phyloP scores from a whole-genome alignment of 2,888 invertebrate species.

The Thymelicus acteon region DNA sequence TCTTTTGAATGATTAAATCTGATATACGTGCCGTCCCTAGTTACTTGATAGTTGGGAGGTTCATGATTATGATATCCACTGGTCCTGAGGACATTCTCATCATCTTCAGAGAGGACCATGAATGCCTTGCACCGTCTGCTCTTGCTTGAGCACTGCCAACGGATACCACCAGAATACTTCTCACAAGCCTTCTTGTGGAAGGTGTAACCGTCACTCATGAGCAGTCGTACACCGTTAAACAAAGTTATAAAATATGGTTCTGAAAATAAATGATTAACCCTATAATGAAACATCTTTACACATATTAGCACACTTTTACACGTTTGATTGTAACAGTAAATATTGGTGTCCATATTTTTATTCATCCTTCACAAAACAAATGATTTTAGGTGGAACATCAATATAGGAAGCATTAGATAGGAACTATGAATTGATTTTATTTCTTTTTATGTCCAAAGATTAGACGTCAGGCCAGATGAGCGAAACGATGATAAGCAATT shows the following conservation, averaged over 20 bases:
- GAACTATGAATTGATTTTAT: too few species aligned
- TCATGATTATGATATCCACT: constrained; percentile 34
- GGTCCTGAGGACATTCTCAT: constrained; percentile 12
- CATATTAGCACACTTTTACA: too few species aligned
- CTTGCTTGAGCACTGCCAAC: constrained; percentile 41
- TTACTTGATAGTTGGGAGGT: constrained; percentile 36
- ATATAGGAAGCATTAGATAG: too few species aligned
- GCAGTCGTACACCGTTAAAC: constrained; percentile 38
- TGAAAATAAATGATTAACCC: constrained; percentile 12
- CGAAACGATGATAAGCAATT: too few species aligned
- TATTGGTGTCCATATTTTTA: too few species aligned
- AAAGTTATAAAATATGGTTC: constrained; percentile 36
- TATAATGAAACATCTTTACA: constrained; percentile 10
- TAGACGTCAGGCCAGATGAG: too few species aligned
- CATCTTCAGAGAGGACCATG: constrained; percentile 33
- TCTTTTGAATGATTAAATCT: constrained; percentile 25
- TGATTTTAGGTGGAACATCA: too few species aligned
- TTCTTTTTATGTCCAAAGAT: too few species aligned
- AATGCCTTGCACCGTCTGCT: constrained; percentile 40
- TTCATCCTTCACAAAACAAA: too few species aligned
- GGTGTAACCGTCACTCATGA: constrained; percentile 40
- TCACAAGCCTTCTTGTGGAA: constrained; percentile 37
- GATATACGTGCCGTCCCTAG: constrained; percentile 32
- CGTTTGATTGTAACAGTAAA: too few species aligned
- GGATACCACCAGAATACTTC: constrained; percentile 27